Evolutionary conservation across 1,140 invertebrate genomes (phyloP), one percentile per base, ranked within the genome.

Genomic region (Drosophila sturtevanti): DNA sequence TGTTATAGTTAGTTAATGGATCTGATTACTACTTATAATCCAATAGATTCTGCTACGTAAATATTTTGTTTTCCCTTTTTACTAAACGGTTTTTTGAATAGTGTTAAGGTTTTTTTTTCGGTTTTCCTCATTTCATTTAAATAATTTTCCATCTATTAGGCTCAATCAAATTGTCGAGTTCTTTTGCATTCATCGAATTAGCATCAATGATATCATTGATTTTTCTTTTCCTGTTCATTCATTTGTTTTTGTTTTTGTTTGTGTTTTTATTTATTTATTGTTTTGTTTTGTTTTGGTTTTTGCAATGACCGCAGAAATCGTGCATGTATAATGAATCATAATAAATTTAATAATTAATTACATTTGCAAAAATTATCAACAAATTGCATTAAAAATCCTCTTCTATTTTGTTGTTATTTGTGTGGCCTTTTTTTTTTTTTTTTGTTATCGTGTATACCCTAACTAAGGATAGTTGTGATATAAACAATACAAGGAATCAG

Each of bases 311-410:
- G 41, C 41, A 48, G 18, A 48, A 48, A 48, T 48, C 41, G 18
- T 21, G 7, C 18, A 48, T 48, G 41, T 48, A 48, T 48, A 48
- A 56, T 56, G 31, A 56, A 56, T 56, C 54, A 56, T 16, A 56
- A 34, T 18, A 56, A 56, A 48, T 48, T 48, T 34, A 34, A 16
- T 56, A 56, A 63, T 75, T 75, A 75, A 75, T 75, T 75, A 75
- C 63, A 63, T 68, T 76, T 67, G 21, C 37, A 35, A 61, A 34
- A 38, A 35, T 24, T 63, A 75, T 74, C 72, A 74, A 44, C 48
- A 74, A 75, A 75, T 75, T 59, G 72, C 72, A 68, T 76, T 76
- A 76, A 41, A 31, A 27, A 11, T 16, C 35, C 27, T 6, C 27
- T 31, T 31, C 27, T 31, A 6, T 1, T 31, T 24, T 24, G 22